Conservation (phyloP, 92 coral and sea anemone genomes). For the Parazoanthus swiftii region DNA sequence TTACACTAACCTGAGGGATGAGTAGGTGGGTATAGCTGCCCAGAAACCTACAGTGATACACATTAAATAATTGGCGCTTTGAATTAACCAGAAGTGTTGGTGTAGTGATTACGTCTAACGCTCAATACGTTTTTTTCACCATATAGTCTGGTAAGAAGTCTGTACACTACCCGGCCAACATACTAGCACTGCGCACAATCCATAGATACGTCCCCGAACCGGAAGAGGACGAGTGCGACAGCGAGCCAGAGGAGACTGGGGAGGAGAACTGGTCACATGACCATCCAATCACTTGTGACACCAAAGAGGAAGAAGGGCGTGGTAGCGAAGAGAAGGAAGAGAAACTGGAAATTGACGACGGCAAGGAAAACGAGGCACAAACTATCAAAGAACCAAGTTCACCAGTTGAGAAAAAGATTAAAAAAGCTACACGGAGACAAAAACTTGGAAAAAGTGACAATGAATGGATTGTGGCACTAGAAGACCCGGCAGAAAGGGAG, state of each 20-base stretch:
- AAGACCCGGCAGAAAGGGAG: conserved; percentile 1
- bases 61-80: too few species aligned
- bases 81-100: too few species aligned
- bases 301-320: neutral
- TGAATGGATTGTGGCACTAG: conserved; percentile 48
- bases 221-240: conserved; percentile 50
- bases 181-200: conserved; percentile 62
- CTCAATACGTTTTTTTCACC: neutral
- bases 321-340: neutral
- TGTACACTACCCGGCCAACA: conserved; percentile 66
- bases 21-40: too few species aligned
- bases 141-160: conserved; percentile 54
- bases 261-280: conserved; percentile 9
- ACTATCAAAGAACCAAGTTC: conserved; percentile 43
- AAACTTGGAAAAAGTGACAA: conserved; percentile 43
- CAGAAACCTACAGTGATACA: too few species aligned
- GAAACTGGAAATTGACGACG: neutral
- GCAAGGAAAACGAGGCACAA: neutral
- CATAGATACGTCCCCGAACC: conserved; percentile 56
- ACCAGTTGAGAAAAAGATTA: conserved; percentile 57
- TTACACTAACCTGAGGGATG: too few species aligned
- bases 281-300: neutral
- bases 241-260: conserved; percentile 35
- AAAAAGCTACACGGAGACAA: conserved; percentile 47
- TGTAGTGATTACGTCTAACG: neutral